Evolutionary conservation across 2,113 vertebrate genomes (phyloP).

Genomic region (Neogale vison): DNA sequence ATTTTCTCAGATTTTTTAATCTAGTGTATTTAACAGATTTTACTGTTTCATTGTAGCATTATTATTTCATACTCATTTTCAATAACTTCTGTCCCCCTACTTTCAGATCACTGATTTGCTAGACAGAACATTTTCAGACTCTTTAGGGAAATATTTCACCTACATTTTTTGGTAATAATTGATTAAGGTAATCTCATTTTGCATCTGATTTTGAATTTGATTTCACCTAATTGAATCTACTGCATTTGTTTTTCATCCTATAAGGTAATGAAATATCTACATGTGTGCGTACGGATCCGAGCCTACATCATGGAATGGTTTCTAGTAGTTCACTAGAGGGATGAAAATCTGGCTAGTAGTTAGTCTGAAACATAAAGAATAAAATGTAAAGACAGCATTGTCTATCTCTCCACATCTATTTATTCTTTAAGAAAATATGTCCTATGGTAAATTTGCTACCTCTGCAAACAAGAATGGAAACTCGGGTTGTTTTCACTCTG

Average conservation of each 20-base stretch:
- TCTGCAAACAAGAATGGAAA: constrained; percentile 45
- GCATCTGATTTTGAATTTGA: background rate
- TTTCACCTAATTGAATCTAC: background rate
- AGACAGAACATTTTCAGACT: background rate
- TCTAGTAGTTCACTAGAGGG: background rate
- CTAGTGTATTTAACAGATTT: background rate
- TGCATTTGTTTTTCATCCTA: background rate
- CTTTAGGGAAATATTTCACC: background rate
- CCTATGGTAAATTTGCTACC: background rate
- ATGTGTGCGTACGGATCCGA: accelerated
- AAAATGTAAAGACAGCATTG: background rate
- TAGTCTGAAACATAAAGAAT: background rate
- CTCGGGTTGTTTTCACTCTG: background rate
- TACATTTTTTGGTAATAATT: background rate
- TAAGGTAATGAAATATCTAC: background rate
- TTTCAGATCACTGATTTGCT: background rate
- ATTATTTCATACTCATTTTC: background rate
- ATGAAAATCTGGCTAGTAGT: background rate
- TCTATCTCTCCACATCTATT: background rate
- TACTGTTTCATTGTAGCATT: background rate
- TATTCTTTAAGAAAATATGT: background rate
- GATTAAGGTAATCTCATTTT: background rate
- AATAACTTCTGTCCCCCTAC: background rate
- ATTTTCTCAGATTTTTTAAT: background rate
- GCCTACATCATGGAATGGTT: background rate